These are phyloP conservation scores for Pollicipes pollicipes DNA, from an alignment of 1,140 invertebrate genomes.

Conservation along the genomic window DNA sequence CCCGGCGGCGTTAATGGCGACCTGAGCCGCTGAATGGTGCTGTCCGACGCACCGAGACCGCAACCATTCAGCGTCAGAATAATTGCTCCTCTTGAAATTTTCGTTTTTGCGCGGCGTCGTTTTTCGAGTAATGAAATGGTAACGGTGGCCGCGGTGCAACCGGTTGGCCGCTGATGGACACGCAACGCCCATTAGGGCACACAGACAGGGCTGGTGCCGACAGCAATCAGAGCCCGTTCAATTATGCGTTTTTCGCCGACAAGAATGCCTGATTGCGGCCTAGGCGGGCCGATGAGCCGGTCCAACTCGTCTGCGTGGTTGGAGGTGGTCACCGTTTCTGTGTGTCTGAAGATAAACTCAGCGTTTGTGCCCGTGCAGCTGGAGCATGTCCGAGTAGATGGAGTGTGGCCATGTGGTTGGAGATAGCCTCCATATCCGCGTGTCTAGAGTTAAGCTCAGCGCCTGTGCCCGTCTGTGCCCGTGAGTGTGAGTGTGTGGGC, in stretches of 20 bases:
- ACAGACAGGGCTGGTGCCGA: not conserved
- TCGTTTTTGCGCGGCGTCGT: not conserved
- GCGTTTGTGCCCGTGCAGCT: no score
- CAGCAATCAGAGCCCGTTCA: not conserved
- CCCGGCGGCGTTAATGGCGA: not conserved
- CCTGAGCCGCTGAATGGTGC: not conserved
- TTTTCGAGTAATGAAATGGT: not conserved
- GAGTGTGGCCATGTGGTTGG: no score
- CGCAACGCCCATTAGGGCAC: not conserved
- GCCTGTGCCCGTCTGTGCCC: no score
- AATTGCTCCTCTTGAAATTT: not conserved
- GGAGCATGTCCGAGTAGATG: no score
- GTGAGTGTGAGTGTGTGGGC: no score
- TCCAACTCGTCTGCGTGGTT: not conserved
- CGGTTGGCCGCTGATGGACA: not conserved
- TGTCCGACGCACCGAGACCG: not conserved
- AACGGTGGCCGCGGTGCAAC: not conserved
- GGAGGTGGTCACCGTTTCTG: not conserved
- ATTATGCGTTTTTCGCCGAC: not conserved
- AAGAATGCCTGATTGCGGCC: not conserved
- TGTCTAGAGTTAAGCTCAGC: no score
- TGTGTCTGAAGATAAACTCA: no score
- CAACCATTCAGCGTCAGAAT: not conserved
- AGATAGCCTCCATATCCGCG: no score
- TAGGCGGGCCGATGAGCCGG: not conserved